Evolutionary conservation across 2,797 vertebrate species (phyloP), one percentile per base, ranked within the genome.

Genomic region (Acanthornis magna): DNA sequence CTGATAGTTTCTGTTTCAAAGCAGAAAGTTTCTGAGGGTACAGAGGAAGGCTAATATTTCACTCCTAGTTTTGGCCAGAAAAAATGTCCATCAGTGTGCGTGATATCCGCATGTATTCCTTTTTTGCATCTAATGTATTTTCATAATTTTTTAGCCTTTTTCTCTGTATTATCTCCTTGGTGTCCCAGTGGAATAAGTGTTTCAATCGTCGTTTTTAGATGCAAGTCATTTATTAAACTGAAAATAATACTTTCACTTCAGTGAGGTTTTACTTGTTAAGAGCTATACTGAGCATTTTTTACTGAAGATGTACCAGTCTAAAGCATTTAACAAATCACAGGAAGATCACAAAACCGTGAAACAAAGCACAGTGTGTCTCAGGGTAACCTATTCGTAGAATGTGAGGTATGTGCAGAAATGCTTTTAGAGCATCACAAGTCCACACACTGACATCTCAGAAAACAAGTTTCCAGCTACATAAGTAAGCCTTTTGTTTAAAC

Each of bases 321-420:
- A 89, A 97, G 74, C 67, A 27, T 92, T 97, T 88, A 65, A 45
- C 53, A 89, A 94, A 95, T 80, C 75, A 63, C 67, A 86, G 88
- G 58, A 79, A 73, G 32, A 93, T 55, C 83, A 91, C 87, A 92
- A 68, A 94, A 30, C 61, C 81, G 29, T 74, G 88, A 89, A 91
- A 96, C 95, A 97, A 96, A 95, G 89, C 87, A 61, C 92, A 78
- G 17, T 50, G 70, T 83, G 62, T 96, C 91, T 96, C 74, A 42
- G 91, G 55, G 71, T 29, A 55, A 85, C 62, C 80, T 77, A 5
- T 91, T 96, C 87, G 90, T 62, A 91, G 71, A 83, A 72, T 74
- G 42, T 30, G 66, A 93, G 68, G 55, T 88, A 67, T 84, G 88
- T 7, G 2, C 66, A 7, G 67, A 95, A 95, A 94, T 88, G 67